phyloP scores from a whole-genome alignment of 35 echinoderm and acorn worm species.

The Heliocidaris erythrogramma region DNA sequence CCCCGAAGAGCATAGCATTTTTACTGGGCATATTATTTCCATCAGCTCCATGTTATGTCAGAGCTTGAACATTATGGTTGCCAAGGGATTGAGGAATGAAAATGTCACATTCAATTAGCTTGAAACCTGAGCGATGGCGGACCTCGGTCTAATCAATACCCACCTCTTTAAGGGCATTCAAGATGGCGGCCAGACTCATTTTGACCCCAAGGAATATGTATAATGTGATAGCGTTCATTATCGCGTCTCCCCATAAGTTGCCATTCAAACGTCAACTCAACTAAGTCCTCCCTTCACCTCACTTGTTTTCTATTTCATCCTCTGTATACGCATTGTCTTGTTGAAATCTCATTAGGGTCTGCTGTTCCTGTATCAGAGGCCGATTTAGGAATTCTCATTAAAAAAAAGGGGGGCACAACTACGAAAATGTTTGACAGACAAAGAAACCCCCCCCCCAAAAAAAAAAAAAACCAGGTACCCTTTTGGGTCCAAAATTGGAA shows the following conservation, averaged over 20 bases:
- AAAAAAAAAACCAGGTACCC: too few relatives aligned
- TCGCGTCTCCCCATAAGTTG: neutral
- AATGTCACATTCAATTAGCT: neutral
- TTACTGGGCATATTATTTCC: neutral
- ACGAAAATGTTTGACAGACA: too few relatives aligned
- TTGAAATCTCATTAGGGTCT: too few relatives aligned
- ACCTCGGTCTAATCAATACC: neutral
- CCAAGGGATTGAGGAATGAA: neutral
- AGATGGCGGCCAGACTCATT: neutral
- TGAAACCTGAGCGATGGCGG: neutral
- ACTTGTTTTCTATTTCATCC: neutral
- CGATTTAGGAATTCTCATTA: too few relatives aligned
- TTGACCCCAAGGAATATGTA: neutral
- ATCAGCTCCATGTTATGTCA: neutral
- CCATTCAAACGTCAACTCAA: conserved; percentile 3
- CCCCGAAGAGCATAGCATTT: neutral
- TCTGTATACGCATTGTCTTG: too few relatives aligned
- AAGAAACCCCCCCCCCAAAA: too few relatives aligned
- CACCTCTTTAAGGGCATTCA: neutral
- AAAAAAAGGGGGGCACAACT: too few relatives aligned
- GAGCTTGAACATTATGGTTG: neutral
- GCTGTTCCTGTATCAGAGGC: too few relatives aligned
- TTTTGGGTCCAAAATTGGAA: too few relatives aligned
- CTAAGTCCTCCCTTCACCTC: neutral
- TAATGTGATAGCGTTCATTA: neutral